phyloP scores from a whole-genome alignment of 2,113 vertebrate species.

The Psephotus haematonotus region DNA sequence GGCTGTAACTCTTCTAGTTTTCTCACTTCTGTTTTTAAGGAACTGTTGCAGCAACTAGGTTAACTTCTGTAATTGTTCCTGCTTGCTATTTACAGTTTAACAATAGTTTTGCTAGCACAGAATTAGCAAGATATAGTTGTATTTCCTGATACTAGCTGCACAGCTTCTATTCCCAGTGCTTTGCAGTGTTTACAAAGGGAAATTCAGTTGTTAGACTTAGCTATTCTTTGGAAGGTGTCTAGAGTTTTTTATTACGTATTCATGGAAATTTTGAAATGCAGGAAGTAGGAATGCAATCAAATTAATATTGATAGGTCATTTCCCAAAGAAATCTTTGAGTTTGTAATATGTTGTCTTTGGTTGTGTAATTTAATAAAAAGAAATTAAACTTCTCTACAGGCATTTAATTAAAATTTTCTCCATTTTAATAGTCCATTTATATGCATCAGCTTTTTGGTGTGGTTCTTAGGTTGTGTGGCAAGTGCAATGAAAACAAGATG shows the following conservation, averaged over 20 bases:
- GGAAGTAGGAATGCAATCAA: constrained; percentile 55
- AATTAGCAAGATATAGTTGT: background rate
- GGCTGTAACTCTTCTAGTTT: background rate
- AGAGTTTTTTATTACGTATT: constrained; percentile 17
- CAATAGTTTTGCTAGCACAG: background rate
- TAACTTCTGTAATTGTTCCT: constrained; percentile 37
- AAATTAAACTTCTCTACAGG: constrained; percentile 28
- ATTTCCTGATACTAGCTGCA: background rate
- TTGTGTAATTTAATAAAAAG: constrained; percentile 56
- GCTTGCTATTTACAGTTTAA: background rate
- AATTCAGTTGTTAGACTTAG: background rate
- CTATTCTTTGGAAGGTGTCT: constrained; percentile 2
- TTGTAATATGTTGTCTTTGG: background rate
- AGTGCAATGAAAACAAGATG: background rate
- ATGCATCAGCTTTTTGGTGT: constrained; percentile 29
- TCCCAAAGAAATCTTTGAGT: constrained; percentile 46
- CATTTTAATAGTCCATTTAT: constrained; percentile 16
- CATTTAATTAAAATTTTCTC: constrained; percentile 1
- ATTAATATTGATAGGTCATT: constrained; percentile 56
- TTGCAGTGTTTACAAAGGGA: background rate
- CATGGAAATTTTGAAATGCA: constrained; percentile 51
- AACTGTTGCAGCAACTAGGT: background rate
- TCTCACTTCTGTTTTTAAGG: constrained; percentile 17
- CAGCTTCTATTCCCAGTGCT: background rate
- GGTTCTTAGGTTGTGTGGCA: background rate